phyloP scores from a whole-genome alignment of 2,113 vertebrate genomes.

The Pelobates fuscus region DNA sequence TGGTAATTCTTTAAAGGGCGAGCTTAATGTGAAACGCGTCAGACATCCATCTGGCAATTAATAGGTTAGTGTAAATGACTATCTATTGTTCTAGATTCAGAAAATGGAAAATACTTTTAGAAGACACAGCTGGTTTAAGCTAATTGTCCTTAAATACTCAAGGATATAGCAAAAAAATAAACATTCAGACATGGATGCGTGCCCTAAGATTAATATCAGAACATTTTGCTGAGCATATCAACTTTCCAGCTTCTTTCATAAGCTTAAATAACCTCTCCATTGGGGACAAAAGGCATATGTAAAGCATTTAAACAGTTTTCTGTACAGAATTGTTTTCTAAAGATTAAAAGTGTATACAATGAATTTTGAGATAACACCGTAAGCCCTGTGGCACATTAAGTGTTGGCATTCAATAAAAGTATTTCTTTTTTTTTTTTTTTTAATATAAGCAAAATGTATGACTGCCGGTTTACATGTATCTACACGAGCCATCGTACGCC shows the following conservation, averaged over 20 bases:
- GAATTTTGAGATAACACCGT: conserved; percentile 16
- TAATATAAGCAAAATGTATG: conserved; percentile 7
- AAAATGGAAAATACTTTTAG: too few species aligned
- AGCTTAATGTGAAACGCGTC: too few species aligned
- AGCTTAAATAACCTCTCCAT: neutral
- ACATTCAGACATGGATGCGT: too few species aligned
- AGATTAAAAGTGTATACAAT: conserved; percentile 10
- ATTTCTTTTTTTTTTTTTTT: neutral
- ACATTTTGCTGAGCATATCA: neutral
- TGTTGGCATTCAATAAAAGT: conserved; percentile 31
- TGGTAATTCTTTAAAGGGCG: too few species aligned
- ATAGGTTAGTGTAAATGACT: too few species aligned
- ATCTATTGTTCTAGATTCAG: too few species aligned
- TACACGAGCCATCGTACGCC: conserved; percentile 17
- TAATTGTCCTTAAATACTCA: too few species aligned
- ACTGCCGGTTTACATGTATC: conserved; percentile 18
- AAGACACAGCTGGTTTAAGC: too few species aligned
- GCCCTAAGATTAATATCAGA: conserved; percentile 7
- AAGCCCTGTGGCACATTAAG: conserved; percentile 30
- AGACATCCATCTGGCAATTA: too few species aligned
- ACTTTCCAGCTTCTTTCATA: conserved; percentile 6
- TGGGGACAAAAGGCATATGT: conserved; percentile 16
- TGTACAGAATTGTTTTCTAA: neutral
- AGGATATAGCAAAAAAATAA: too few species aligned
- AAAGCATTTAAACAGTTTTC: neutral